Percentiles rank a stretch among this genome's conserved stretches.
Conservation (phyloP, 2,888 invertebrate species). For the Plagodis pulveraria region DNA sequence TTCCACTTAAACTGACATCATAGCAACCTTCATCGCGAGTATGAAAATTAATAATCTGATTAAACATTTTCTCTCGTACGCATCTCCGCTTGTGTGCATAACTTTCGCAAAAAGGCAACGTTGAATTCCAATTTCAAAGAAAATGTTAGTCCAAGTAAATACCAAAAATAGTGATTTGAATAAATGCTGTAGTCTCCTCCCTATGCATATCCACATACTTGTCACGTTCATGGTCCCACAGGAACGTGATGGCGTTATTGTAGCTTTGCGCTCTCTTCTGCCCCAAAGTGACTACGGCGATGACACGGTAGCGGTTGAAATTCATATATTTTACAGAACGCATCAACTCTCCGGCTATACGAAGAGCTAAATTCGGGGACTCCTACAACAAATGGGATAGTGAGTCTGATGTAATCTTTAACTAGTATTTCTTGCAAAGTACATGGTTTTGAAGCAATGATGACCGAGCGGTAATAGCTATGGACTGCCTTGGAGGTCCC, state of each 20-base stretch:
- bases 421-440: background rate
- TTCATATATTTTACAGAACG: conserved; percentile 55
- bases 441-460: no score
- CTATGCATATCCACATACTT: conserved; percentile 53
- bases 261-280: conserved; percentile 72
- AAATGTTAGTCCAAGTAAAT: conserved; percentile 60
- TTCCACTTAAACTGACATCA: no score
- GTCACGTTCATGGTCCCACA: conserved; percentile 70
- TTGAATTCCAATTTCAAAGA: no score
- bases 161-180: conserved; percentile 72
- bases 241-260: conserved; percentile 67
- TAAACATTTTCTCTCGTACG: no score
- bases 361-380: background rate
- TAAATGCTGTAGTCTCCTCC: conserved; percentile 55
- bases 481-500: no score
- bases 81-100: no score
- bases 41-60: no score
- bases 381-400: conserved; percentile 3
- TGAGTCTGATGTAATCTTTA: background rate
- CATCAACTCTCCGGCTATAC: conserved; percentile 51
- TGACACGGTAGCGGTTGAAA: conserved; percentile 67
- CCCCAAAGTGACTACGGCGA: conserved; percentile 63
- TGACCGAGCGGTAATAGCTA: no score
- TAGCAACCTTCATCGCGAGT: no score
- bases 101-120: no score